Conservation (phyloP, 2,113 vertebrate genomes). For the Seriola quinqueradiata region DNA sequence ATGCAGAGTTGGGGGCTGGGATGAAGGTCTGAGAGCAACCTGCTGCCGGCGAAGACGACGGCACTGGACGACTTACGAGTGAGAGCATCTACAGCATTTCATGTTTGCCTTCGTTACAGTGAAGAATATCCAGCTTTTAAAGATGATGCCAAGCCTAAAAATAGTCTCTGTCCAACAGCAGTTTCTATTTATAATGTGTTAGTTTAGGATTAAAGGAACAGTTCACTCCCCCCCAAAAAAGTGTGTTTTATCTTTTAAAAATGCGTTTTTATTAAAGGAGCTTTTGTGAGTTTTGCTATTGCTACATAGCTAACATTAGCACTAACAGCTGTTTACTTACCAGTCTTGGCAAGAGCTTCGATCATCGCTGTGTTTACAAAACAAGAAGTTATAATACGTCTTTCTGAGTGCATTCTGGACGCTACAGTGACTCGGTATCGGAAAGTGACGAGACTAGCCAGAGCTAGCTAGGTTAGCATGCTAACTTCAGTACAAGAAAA, state of each 20-base stretch:
- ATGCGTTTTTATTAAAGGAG: too few species aligned
- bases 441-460: too few species aligned
- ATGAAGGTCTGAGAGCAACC: conserved; percentile 15
- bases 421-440: too few species aligned
- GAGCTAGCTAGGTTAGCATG: too few species aligned
- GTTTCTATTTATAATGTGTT: neutral
- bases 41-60: conserved; percentile 13
- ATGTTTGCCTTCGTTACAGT: neutral
- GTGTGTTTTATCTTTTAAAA: neutral
- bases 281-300: too few species aligned
- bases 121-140: neutral
- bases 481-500: too few species aligned
- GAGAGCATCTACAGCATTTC: neutral
- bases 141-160: neutral
- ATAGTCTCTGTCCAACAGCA: neutral
- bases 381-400: too few species aligned
- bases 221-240: neutral
- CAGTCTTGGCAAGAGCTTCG: too few species aligned
- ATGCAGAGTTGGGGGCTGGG: conserved; percentile 16
- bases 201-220: neutral
- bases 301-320: too few species aligned
- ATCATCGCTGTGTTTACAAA: too few species aligned
- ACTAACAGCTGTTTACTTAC: too few species aligned
- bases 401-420: too few species aligned
- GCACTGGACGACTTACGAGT: conserved; percentile 4